Evolutionary conservation across 2,888 invertebrate species (phyloP), one percentile per base, ranked within the genome.

Genomic region (Erebia epiphron): DNA sequence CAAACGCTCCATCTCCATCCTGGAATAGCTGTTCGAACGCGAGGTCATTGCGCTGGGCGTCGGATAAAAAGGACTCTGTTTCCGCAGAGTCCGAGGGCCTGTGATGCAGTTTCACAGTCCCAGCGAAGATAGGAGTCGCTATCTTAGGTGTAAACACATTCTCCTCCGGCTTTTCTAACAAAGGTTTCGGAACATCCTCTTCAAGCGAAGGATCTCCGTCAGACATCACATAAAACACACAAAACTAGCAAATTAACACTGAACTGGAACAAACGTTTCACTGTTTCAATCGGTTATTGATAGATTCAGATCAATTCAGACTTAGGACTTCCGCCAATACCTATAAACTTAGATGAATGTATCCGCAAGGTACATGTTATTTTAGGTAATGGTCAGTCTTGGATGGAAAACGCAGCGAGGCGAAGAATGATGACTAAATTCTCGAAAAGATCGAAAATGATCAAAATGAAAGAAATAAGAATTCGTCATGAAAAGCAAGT

Each of bases 121-220:
- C 92, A 66, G 91, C 79, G 76, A 84, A 92, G 73, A 92, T 86
- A 67, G 92, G 92, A 56, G 92, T 90, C 10, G 88, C 79, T 86
- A 92, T 87, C 82, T 92, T 92, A 64, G 93, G 92, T 43, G 90
- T 90, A 75, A 91, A 93, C 72, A 92, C 91, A 91, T 92, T 91
- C 73, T 90, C 92, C 75, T 92, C 92, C 8, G 82, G 80, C 75
- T 80, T 85, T 64, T 85, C 86, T 41, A 92, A 79, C 74, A 93
- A 81, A 72, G 92, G 89, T 78, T 87, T 87, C 26, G 93, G 93
- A 69, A 90, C 81, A 77, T 91, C 92, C 81, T 94, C 93, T 82
- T 93, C 94, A 62, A 94, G 86, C 70, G 94, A 94, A 79, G 94
- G 94, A 77, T 91, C 91, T 61, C 93, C 93, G 90, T 94, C 94